A percentile compares a stretch with the other conserved stretches of the same genome.
These are phyloP conservation scores for Chaitophorus viminalis DNA, from an alignment of 2,888 invertebrate species.

Conservation along the genomic window DNA sequence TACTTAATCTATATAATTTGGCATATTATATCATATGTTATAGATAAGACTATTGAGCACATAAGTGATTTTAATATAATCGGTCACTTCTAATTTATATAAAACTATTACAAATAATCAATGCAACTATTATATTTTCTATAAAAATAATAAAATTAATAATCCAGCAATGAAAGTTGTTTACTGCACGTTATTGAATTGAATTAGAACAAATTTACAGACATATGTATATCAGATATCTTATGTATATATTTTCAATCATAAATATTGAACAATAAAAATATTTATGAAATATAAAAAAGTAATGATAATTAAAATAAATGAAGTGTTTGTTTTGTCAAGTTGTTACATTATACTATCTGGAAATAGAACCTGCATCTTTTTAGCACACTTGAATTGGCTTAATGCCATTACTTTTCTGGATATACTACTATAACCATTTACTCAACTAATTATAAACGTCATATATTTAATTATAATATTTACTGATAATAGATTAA, in stretches of 20 bases:
- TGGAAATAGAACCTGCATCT: slow-evolving; percentile 60
- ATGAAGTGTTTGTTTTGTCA: slow-evolving; percentile 42
- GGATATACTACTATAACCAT: slow-evolving; percentile 18
- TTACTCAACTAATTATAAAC: slow-evolving; percentile 30
- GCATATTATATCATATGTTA: too few relatives aligned
- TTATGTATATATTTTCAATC: background rate
- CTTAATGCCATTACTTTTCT: slow-evolving; percentile 42
- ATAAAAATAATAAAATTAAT: too few relatives aligned
- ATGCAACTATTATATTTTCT: too few relatives aligned
- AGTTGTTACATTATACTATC: slow-evolving; percentile 56
- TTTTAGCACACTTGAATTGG: slow-evolving; percentile 56
- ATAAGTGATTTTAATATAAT: too few relatives aligned
- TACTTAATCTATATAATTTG: too few relatives aligned
- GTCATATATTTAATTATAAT: slow-evolving; percentile 12
- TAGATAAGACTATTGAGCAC: too few relatives aligned
- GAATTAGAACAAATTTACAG: background rate
- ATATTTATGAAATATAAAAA: slow-evolving; percentile 17
- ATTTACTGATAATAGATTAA: background rate
- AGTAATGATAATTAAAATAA: background rate
- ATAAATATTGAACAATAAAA: background rate
- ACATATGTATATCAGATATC: background rate
- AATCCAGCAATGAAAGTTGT: too few relatives aligned
- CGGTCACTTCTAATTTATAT: too few relatives aligned
- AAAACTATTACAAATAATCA: too few relatives aligned
- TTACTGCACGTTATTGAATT: background rate